A percentile compares a stretch with the other conserved stretches of the same genome.
These are phyloP conservation scores for Caenorhabditis sp. DNA, from an alignment of 2,888 invertebrate species.

Conservation along the genomic window DNA sequence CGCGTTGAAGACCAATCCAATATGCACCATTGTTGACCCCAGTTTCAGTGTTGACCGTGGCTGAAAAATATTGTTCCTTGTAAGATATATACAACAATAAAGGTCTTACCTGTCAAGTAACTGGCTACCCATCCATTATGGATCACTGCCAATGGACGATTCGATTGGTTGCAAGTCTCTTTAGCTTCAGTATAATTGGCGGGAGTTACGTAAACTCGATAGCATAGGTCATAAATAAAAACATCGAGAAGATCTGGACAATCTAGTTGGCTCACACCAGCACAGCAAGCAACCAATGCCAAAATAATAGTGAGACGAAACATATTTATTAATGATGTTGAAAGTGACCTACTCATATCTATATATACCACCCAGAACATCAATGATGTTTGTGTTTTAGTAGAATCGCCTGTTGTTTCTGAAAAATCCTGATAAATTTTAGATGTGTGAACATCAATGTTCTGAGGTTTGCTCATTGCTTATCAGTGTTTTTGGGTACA, in stretches of 20 bases:
- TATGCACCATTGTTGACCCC: slow-evolving; percentile 9
- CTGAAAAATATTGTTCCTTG: slow-evolving; percentile 4
- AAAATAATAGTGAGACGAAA: neutral
- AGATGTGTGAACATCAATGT: too few species aligned
- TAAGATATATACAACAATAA: neutral
- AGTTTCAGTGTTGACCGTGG: slow-evolving; percentile 10
- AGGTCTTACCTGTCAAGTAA: slow-evolving; percentile 19
- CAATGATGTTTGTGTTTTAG: too few species aligned
- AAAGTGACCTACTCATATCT: too few species aligned
- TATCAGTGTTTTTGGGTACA: too few species aligned
- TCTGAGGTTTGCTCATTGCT: too few species aligned
- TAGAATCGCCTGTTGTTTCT: too few species aligned
- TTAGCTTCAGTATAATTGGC: slow-evolving; percentile 5
- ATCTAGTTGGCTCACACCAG: neutral
- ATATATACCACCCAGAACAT: too few species aligned
- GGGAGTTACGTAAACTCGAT: neutral
- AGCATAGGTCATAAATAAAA: neutral
- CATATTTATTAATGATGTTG: too few species aligned
- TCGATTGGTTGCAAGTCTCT: neutral
- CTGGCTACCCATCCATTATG: slow-evolving; percentile 11
- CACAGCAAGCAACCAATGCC: neutral
- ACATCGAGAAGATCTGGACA: neutral
- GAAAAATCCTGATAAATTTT: too few species aligned
- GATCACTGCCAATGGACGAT: slow-evolving; percentile 11
- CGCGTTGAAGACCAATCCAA: slow-evolving; percentile 29